phyloP scores from a whole-genome alignment of 2,113 vertebrate species.

The Colossoma macropomum region DNA sequence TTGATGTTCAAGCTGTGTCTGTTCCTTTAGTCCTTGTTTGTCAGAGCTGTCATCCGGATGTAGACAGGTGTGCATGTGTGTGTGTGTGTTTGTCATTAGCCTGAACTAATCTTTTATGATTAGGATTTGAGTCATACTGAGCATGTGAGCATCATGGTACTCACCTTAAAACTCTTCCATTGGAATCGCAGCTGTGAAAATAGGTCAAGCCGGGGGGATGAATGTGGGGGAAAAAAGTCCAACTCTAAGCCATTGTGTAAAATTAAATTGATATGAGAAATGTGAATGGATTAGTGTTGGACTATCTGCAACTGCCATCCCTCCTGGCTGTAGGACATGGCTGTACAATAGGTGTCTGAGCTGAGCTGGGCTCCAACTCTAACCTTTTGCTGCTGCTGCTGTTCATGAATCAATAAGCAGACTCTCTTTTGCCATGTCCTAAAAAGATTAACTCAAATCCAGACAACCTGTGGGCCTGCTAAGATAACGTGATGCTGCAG shows the following conservation, averaged over 20 bases:
- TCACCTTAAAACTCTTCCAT: slow-evolving; percentile 27
- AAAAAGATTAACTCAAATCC: slow-evolving; percentile 52
- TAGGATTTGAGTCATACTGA: slow-evolving; percentile 27
- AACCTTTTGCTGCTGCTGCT: slow-evolving; percentile 16
- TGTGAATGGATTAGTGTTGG: slow-evolving; percentile 37
- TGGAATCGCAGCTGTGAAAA: slow-evolving; percentile 45
- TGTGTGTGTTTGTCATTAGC: slow-evolving; percentile 6
- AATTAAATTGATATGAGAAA: slow-evolving; percentile 50
- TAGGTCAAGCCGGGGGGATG: slow-evolving; percentile 31
- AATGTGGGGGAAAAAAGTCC: not conserved
- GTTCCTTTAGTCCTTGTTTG: not conserved
- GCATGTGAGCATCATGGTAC: slow-evolving; percentile 14
- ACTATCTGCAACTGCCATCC: slow-evolving; percentile 44
- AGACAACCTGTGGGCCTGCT: slow-evolving; percentile 37
- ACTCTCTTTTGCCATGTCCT: slow-evolving; percentile 39
- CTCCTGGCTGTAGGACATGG: slow-evolving; percentile 40
- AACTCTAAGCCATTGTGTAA: slow-evolving; percentile 23
- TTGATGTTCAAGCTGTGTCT: not conserved
- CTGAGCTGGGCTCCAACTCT: slow-evolving; percentile 34
- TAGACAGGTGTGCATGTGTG: not conserved
- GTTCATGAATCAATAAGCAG: slow-evolving; percentile 37
- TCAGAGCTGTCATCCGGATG: not conserved
- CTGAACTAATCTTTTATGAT: slow-evolving; percentile 38
- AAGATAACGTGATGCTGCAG: slow-evolving; percentile 32
- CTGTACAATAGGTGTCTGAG: slow-evolving; percentile 33